Base-by-base conservation (phyloP, 2,888 invertebrate genomes). In the Acanthosoma haemorrhoidale region DNA sequence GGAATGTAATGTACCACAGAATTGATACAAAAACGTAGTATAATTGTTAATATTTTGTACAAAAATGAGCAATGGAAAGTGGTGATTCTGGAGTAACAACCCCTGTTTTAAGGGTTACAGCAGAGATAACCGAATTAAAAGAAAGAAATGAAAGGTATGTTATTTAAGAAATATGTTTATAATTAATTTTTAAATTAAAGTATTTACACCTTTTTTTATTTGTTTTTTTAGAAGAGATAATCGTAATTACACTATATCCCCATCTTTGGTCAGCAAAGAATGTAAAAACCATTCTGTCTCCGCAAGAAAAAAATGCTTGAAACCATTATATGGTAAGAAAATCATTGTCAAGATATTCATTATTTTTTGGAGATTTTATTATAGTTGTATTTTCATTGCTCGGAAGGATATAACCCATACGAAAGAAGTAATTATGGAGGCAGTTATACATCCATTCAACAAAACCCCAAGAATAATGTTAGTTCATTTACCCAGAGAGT, bases 401-500 rank as follows among this genome's bases (percentile, higher is more conserved):
- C 29, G 43, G 15, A 64, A 70, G 72, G 64, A 9, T 29, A 57
- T 11, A 72, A 71, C 29, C 72, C 72, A n/a, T 72, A 72, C 61
- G 69, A 71, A 29, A 68, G 66, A 31, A 61, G 64, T n/a, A 61
- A 36, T 18, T 63, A 16, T 25, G 70, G 68, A 25, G 69, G 41
- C 11, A 70, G 70, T 39, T 70, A 63, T 36, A 51, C 61, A 15
- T 38, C 69, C 2, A 69, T 63, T 34, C 59, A 58, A 18, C 68
- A 70, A 38, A 71, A 66, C 21, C 32, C 51, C 29, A 70, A 75
- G 70, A 73, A 69, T 16, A 75, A 74, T 51, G 78, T 77, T 13
- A 80, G 79, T 72, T 80, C 81, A 41, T 79, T 82, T 11, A 79
- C 81, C 31, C 87, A 91, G 78, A 83, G 91, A 13, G 88, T 92